Conservation (phyloP, 2,797 vertebrate genomes). For the Tinamus major region DNA sequence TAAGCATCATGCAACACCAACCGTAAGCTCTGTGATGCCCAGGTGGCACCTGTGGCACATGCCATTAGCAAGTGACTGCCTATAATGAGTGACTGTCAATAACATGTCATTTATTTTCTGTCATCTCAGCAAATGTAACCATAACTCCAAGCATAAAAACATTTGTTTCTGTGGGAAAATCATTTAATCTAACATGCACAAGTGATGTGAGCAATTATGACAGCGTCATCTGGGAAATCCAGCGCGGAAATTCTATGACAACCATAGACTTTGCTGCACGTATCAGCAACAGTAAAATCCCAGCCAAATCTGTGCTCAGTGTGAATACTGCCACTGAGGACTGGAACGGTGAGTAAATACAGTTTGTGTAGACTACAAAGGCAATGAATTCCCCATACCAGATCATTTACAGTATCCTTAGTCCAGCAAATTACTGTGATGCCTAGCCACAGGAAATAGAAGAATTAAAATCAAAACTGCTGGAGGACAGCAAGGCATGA, state of each 20-base stretch:
- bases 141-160: constrained; percentile 57
- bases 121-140: constrained; percentile 69
- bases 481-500: neutral
- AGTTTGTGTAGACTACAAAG: neutral
- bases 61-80: neutral
- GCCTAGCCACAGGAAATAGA: neutral
- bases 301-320: constrained; percentile 53
- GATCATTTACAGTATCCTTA: neutral
- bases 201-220: constrained; percentile 74
- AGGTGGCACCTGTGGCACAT: neutral
- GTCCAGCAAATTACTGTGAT: neutral
- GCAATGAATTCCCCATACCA: neutral
- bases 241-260: constrained; percentile 25
- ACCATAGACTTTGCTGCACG: constrained; percentile 12
- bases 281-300: neutral
- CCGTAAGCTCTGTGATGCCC: neutral
- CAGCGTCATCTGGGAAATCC: constrained; percentile 76
- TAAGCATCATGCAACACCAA: constrained; percentile 37
- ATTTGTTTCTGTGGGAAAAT: constrained; percentile 62
- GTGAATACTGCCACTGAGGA: constrained; percentile 55
- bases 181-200: constrained; percentile 71
- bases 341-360: constrained; percentile 74
- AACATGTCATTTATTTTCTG: constrained; percentile 15
- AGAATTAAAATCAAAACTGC: neutral
- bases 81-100: neutral